Conservation (phyloP, 2,113 vertebrate species). For the Indicator maculatus region DNA sequence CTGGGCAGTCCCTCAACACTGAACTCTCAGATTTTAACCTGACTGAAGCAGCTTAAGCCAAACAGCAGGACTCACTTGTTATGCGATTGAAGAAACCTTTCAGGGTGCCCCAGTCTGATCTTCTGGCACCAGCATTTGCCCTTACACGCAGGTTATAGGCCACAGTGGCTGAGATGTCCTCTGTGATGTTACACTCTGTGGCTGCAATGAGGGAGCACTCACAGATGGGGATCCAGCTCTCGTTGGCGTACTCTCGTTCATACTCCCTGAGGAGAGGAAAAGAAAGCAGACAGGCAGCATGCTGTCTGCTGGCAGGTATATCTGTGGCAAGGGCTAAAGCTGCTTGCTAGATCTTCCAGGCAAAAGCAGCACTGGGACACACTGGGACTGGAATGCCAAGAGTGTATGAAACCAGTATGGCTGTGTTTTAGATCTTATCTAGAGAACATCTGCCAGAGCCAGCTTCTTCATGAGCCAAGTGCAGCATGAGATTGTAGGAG, state of each 20-base stretch:
- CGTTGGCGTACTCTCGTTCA: slow-evolving; percentile 60
- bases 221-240: slow-evolving; percentile 72
- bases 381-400: not conserved
- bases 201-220: slow-evolving; percentile 39
- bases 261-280: slow-evolving; percentile 64
- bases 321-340: not conserved
- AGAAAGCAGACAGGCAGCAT: not conserved
- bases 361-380: not conserved
- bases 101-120: slow-evolving; percentile 66
- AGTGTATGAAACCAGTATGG: not conserved
- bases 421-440: not conserved
- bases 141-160: slow-evolving; percentile 71
- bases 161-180: slow-evolving; percentile 73
- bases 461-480: not conserved
- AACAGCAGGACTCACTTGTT: slow-evolving; percentile 59
- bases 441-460: not conserved
- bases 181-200: slow-evolving; percentile 68
- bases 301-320: fast-evolving
- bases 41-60: fast-evolving
- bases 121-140: not conserved
- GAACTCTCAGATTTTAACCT: fast-evolving
- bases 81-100: slow-evolving; percentile 67
- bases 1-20: fast-evolving
- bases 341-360: not conserved
- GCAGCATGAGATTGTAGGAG: not conserved